Percentiles rank a stretch among this genome's conserved stretches.
Evolutionary conservation across 2,797 vertebrate genomes (phyloP).

Genomic region (Lindbergichthys nudifrons): DNA sequence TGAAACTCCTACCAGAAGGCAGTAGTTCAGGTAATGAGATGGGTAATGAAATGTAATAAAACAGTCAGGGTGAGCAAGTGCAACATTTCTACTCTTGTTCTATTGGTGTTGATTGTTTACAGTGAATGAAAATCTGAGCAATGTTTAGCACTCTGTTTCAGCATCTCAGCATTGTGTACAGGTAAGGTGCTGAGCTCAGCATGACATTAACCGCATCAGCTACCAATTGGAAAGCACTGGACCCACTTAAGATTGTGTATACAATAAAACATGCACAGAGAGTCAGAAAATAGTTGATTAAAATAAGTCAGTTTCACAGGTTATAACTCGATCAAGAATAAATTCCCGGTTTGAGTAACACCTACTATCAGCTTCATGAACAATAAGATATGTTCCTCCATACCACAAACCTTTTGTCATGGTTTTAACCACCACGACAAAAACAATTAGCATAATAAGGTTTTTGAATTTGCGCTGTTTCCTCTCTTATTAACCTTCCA

Average conservation of each 20-base stretch:
- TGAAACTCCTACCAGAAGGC: too few relatives aligned
- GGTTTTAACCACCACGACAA: conserved; percentile 52
- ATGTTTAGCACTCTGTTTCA: conserved; percentile 11
- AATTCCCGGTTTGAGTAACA: conserved; percentile 49
- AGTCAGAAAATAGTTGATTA: conserved; percentile 40
- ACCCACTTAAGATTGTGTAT: conserved; percentile 38
- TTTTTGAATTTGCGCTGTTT: conserved; percentile 74
- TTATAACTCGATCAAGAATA: conserved; percentile 51
- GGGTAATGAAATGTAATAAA: too few relatives aligned
- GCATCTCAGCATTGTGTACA: conserved; percentile 7
- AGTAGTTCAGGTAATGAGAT: too few relatives aligned
- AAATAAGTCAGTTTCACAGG: conserved; percentile 37
- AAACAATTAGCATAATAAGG: conserved; percentile 79
- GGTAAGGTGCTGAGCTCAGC: conserved; percentile 62
- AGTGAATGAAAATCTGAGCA: conserved; percentile 34
- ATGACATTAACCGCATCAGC: conserved; percentile 51
- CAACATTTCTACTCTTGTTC: conserved; percentile 32
- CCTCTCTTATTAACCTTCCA: conserved; percentile 84
- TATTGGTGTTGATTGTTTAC: conserved; percentile 15
- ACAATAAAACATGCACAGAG: conserved; percentile 28
- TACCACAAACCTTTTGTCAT: conserved; percentile 29
- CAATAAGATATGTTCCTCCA: conserved; percentile 47
- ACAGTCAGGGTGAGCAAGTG: not conserved
- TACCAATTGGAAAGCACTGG: conserved; percentile 39
- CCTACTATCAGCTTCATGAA: conserved; percentile 46